Evolutionary conservation across 1,140 invertebrate genomes (phyloP).

Genomic region (Leucophenga varia): DNA sequence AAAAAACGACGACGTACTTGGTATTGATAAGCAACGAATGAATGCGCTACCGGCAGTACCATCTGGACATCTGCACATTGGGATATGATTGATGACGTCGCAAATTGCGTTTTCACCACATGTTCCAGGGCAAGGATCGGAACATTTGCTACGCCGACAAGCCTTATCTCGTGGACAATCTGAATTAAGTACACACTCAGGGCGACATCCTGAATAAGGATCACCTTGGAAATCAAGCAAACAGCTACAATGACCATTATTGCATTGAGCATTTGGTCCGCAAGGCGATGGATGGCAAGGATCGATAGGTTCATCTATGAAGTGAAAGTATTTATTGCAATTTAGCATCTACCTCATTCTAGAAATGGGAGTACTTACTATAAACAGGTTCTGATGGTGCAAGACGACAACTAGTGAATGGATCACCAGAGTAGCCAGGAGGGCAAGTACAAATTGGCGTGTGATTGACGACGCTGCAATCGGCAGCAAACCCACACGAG

Average conservation of each 20-base stretch:
- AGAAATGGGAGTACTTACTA: constrained; percentile 58
- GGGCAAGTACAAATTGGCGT: constrained; percentile 80
- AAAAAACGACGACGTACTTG: constrained; percentile 55
- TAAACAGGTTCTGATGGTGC: constrained; percentile 54
- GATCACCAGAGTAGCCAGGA: constrained; percentile 78
- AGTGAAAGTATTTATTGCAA: constrained; percentile 55
- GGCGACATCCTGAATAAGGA: constrained; percentile 78
- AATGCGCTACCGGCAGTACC: constrained; percentile 76
- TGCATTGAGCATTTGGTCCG: constrained; percentile 77
- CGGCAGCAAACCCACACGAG: constrained; percentile 77
- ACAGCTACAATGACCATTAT: constrained; percentile 76
- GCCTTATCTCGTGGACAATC: constrained; percentile 74
- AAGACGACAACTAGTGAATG: constrained; percentile 71
- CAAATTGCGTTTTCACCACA: constrained; percentile 80
- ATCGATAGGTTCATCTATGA: constrained; percentile 65
- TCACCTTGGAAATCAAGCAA: constrained; percentile 79
- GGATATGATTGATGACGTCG: constrained; percentile 73
- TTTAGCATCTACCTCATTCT: constrained; percentile 61
- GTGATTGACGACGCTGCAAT: constrained; percentile 82
- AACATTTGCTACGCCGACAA: constrained; percentile 79
- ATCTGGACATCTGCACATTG: constrained; percentile 72
- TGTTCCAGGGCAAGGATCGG: constrained; percentile 74
- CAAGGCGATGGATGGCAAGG: constrained; percentile 79
- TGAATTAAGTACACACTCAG: constrained; percentile 80
- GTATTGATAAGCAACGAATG: constrained; percentile 50